Evolutionary conservation across 2,113 vertebrate genomes (phyloP).

Genomic region (Microcebus jonahi): DNA sequence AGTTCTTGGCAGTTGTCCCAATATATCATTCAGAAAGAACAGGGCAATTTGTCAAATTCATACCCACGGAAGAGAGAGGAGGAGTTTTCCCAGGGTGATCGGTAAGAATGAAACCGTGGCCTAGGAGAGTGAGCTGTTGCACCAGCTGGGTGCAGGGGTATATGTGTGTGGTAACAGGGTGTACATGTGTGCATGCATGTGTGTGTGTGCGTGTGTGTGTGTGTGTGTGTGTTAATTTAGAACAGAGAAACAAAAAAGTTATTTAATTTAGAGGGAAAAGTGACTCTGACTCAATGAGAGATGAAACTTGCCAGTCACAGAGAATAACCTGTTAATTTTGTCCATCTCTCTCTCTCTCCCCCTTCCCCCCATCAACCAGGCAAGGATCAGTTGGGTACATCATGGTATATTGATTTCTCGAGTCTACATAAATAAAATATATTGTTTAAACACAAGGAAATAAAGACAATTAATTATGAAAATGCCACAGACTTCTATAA

Average conservation of each 20-base stretch:
- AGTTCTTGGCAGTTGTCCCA: conserved; percentile 77
- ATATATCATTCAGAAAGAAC: conserved; percentile 79
- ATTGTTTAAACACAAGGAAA: neutral
- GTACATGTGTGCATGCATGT: too few relatives aligned
- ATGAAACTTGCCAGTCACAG: neutral
- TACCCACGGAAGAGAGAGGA: conserved; percentile 48
- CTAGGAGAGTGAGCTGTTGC: neutral
- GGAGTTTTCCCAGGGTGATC: neutral
- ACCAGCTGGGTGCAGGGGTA: neutral
- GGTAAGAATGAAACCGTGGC: neutral
- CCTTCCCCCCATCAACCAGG: neutral
- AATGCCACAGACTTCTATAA: neutral
- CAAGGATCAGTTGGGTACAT: neutral
- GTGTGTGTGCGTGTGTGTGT: too few relatives aligned
- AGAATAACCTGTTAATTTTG: neutral
- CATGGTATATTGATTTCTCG: neutral
- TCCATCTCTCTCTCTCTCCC: neutral
- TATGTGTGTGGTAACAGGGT: too few relatives aligned
- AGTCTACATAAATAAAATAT: neutral
- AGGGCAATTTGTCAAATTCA: conserved; percentile 68
- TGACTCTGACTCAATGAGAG: neutral
- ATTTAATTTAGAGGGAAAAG: conserved; percentile 23
- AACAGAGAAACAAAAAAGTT: neutral
- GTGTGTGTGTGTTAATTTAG: too few relatives aligned
- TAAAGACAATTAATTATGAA: neutral